Evolutionary conservation across 2,113 vertebrate genomes (phyloP).

Genomic region (Gallinago jamesoni): DNA sequence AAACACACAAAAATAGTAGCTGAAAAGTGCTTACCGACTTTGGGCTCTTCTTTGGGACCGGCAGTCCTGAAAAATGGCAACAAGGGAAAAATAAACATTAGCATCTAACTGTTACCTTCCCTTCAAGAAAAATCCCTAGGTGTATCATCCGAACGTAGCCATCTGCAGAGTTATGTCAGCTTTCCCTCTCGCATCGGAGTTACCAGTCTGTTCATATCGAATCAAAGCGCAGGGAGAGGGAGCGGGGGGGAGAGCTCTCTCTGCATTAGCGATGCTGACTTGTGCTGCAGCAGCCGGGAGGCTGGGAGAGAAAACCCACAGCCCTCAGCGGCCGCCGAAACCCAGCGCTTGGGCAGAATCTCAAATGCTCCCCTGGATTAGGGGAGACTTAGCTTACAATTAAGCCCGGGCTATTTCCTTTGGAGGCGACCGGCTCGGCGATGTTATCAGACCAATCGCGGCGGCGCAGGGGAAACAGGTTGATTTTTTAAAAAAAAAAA

Average conservation of each 20-base stretch:
- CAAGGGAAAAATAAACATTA: slow-evolving; percentile 82
- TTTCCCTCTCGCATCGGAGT: slow-evolving; percentile 73
- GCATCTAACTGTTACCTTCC: slow-evolving; percentile 74
- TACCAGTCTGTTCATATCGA: slow-evolving; percentile 81
- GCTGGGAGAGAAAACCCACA: slow-evolving; percentile 82
- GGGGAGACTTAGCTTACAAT: slow-evolving; percentile 89
- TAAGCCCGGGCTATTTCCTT: slow-evolving; percentile 89
- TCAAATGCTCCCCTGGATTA: slow-evolving; percentile 90
- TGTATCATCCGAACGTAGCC: slow-evolving; percentile 77
- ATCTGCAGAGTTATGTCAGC: slow-evolving; percentile 83
- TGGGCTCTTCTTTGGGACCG: slow-evolving; percentile 97
- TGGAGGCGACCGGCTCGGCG: slow-evolving; percentile 86
- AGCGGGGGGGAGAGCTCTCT: slow-evolving; percentile 47
- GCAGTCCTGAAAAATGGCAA: slow-evolving; percentile 91
- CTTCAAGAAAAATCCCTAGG: slow-evolving; percentile 71
- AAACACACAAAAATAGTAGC: slow-evolving; percentile 64
- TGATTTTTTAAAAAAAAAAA: slow-evolving; percentile 58
- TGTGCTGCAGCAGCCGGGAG: slow-evolving; percentile 83
- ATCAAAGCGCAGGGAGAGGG: slow-evolving; percentile 70
- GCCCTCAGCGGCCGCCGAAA: slow-evolving; percentile 70
- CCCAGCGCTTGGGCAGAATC: slow-evolving; percentile 78
- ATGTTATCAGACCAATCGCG: slow-evolving; percentile 79
- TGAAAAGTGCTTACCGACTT: slow-evolving; percentile 92
- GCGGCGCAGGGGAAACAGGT: slow-evolving; percentile 70
- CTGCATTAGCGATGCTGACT: slow-evolving; percentile 87